These are phyloP conservation scores for Centropus unirufus DNA, from an alignment of 2,113 vertebrate genomes.

Conservation along the genomic window DNA sequence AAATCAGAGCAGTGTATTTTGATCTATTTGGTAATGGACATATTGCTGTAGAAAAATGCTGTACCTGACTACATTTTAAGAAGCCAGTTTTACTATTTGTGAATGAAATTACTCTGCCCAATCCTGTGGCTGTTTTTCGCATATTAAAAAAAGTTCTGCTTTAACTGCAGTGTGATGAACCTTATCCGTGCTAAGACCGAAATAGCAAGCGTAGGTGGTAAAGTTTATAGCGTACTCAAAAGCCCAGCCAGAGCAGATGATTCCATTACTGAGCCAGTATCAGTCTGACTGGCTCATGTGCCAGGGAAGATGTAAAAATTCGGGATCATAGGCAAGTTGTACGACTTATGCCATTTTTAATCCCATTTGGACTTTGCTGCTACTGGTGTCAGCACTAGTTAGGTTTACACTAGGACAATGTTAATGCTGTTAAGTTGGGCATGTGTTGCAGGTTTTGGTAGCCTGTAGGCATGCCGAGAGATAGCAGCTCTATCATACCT, in stretches of 20 bases:
- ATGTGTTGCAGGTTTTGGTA: background rate
- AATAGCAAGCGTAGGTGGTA: background rate
- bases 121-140: background rate
- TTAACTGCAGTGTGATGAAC: background rate
- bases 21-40: background rate
- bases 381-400: background rate
- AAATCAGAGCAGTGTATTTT: background rate
- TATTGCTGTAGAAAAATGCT: background rate
- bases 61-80: background rate
- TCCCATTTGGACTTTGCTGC: background rate
- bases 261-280: fast-evolving
- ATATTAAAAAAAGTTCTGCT: background rate
- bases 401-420: fast-evolving
- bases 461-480: background rate
- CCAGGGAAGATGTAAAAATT: background rate
- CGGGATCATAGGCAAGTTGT: background rate
- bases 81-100: background rate
- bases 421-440: fast-evolving
- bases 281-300: background rate
- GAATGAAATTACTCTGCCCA: background rate
- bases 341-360: background rate
- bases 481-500: fast-evolving
- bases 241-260: background rate
- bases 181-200: background rate
- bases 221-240: fast-evolving